A percentile compares a stretch with the other conserved stretches of the same genome.
These are phyloP conservation scores for Zaprionus tsacasi DNA, from an alignment of 1,140 invertebrate genomes.

Conservation along the genomic window DNA sequence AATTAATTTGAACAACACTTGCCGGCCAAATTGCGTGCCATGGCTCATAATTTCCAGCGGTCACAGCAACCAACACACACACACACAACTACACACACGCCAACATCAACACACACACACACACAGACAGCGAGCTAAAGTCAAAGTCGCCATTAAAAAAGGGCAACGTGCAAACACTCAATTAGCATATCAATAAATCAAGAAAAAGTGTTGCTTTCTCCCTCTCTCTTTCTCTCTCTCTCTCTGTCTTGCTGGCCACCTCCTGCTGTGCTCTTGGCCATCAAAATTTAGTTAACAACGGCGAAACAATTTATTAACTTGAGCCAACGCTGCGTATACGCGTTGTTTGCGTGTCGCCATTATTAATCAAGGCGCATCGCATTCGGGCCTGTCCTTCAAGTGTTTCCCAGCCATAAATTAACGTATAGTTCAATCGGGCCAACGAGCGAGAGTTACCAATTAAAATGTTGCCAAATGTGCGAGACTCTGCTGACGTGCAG, in stretches of 20 bases:
- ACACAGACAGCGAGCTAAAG: constrained; percentile 14
- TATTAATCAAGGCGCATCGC: constrained; percentile 61
- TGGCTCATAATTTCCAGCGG: constrained; percentile 74
- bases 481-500: constrained; percentile 1
- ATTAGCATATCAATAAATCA: constrained; percentile 82
- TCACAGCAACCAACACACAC: constrained; percentile 14
- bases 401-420: constrained; percentile 54
- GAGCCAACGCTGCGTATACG: constrained; percentile 59
- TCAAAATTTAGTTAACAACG: constrained; percentile 80
- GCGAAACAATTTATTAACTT: constrained; percentile 77
- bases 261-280: constrained; percentile 38
- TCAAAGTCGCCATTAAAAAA: constrained; percentile 44
- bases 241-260: not conserved
- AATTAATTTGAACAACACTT: constrained; percentile 80
- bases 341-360: constrained; percentile 67
- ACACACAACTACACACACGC: constrained; percentile 28
- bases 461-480: constrained; percentile 36
- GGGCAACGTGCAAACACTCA: constrained; percentile 78
- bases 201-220: constrained; percentile 60
- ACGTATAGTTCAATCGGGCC: constrained; percentile 45
- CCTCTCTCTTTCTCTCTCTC: not conserved
- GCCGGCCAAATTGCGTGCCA: constrained; percentile 79
- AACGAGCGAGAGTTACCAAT: too few relatives aligned
- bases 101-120: constrained; percentile 26
- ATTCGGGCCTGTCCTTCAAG: constrained; percentile 6